Conservation (phyloP, 2,797 vertebrate genomes). For the Fistularia commersonii region DNA sequence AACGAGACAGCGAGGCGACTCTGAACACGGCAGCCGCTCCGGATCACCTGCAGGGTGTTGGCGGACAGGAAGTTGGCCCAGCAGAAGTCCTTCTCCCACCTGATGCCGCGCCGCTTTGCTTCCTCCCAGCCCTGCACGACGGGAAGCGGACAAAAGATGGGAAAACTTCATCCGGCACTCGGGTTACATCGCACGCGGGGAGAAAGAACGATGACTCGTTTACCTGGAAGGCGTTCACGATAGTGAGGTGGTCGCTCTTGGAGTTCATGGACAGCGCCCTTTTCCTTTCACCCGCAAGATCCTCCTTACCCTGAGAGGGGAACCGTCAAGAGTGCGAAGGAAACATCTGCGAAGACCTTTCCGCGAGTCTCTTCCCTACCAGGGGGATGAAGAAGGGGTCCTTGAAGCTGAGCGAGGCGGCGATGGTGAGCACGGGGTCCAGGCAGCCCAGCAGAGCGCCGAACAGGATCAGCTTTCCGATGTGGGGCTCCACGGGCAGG, state of each 20-base stretch:
- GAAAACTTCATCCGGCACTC: not conserved
- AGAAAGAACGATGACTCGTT: not conserved
- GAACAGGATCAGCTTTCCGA: slow-evolving; percentile 97
- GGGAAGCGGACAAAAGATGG: slow-evolving; percentile 4
- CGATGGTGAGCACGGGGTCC: slow-evolving; percentile 94
- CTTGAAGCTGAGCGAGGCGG: slow-evolving; percentile 97
- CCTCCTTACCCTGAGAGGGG: slow-evolving; percentile 89
- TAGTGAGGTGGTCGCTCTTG: slow-evolving; percentile 93
- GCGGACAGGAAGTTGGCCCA: slow-evolving; percentile 97
- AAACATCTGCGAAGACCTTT: not conserved
- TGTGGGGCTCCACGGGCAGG: slow-evolving; percentile 94
- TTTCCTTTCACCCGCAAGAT: slow-evolving; percentile 90
- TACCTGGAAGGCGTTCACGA: slow-evolving; percentile 93
- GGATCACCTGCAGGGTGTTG: slow-evolving; percentile 89
- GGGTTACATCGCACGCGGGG: not conserved
- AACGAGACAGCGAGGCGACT: not conserved
- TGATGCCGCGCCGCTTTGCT: slow-evolving; percentile 80
- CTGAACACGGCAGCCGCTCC: not conserved
- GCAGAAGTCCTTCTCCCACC: slow-evolving; percentile 90
- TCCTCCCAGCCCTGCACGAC: slow-evolving; percentile 89
- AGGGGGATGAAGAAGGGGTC: slow-evolving; percentile 97
- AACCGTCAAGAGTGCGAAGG: not conserved
- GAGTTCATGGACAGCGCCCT: slow-evolving; percentile 85
- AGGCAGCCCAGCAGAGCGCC: slow-evolving; percentile 94
- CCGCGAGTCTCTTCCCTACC: slow-evolving; percentile 64